A percentile compares a stretch with the other conserved stretches of the same genome.
Conservation (phyloP, 2,888 invertebrate genomes). For the Calameuta pallipes region DNA sequence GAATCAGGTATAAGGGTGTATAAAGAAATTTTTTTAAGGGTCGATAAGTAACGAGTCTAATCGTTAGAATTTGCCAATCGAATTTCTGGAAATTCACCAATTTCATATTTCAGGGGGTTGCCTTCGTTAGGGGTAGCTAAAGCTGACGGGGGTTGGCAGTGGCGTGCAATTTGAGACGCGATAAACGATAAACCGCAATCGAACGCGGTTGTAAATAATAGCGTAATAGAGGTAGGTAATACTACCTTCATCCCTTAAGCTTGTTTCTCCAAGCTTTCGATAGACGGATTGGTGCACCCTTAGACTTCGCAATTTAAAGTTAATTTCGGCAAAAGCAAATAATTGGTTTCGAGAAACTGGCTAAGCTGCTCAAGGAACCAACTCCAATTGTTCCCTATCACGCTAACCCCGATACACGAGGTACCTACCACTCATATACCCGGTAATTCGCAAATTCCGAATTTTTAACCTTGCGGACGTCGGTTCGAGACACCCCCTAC, state of each 20-base stretch:
- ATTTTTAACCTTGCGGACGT: not conserved
- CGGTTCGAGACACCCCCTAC: not conserved
- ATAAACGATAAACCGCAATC: slow-evolving; percentile 32
- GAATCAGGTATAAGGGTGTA: not conserved
- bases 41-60: not conserved
- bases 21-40: not conserved
- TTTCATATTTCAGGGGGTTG: not conserved
- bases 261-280: slow-evolving; percentile 2
- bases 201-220: slow-evolving; percentile 35
- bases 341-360: slow-evolving; percentile 48
- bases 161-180: slow-evolving; percentile 26
- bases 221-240: not conserved
- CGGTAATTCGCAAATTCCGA: not conserved
- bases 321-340: slow-evolving; percentile 61
- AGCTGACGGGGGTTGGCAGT: not conserved
- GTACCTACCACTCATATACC: not conserved
- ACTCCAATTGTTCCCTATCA: slow-evolving; percentile 54
- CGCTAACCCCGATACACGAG: slow-evolving; percentile 38
- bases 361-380: slow-evolving; percentile 39
- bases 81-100: not conserved
- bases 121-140: not conserved
- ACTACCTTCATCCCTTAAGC: slow-evolving; percentile 8
- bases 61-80: not conserved
- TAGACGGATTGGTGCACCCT: not conserved
- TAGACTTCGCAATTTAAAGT: slow-evolving; percentile 50